These are phyloP conservation scores for Megalops cyprinoides DNA, from an alignment of 2,797 vertebrate genomes.

Conservation along the genomic window DNA sequence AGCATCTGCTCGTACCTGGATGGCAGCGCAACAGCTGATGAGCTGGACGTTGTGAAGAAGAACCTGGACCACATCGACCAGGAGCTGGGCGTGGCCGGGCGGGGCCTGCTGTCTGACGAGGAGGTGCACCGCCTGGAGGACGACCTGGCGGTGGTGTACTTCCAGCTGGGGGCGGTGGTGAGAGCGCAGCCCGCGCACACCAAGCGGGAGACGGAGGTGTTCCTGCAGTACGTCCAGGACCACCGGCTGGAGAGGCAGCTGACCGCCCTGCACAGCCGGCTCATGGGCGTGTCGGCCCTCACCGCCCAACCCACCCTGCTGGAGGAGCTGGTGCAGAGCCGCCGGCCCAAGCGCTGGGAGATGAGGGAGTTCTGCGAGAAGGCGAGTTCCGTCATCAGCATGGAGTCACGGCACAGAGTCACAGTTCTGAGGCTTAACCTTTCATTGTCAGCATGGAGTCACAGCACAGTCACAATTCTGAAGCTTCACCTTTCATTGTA, in stretches of 20 bases:
- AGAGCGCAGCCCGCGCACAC: conserved; percentile 62
- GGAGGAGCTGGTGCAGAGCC: conserved; percentile 63
- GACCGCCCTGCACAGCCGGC: conserved; percentile 64
- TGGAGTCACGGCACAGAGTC: too few relatives aligned
- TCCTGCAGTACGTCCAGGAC: conserved; percentile 65
- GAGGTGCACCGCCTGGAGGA: conserved; percentile 69
- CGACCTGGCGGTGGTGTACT: conserved; percentile 69
- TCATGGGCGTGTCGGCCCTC: conserved; percentile 65
- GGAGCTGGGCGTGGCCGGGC: conserved; percentile 58
- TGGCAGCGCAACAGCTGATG: conserved; percentile 60
- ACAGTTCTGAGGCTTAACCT: too few relatives aligned
- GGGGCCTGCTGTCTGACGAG: conserved; percentile 59
- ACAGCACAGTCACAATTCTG: too few relatives aligned
- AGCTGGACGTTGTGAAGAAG: conserved; percentile 66
- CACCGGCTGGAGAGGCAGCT: conserved; percentile 73
- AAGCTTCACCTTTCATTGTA: too few relatives aligned
- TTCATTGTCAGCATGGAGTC: too few relatives aligned
- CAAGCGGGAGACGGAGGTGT: conserved; percentile 68
- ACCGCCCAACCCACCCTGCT: conserved; percentile 66
- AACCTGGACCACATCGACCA: conserved; percentile 72
- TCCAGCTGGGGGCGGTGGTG: conserved; percentile 65
- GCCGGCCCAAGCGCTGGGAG: conserved; percentile 69
- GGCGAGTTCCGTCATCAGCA: conserved; percentile 48
- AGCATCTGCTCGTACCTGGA: conserved; percentile 66
- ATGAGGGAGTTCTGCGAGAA: conserved; percentile 71